phyloP scores from a whole-genome alignment of 2,888 invertebrate species.

The Brachylomia viminalis region DNA sequence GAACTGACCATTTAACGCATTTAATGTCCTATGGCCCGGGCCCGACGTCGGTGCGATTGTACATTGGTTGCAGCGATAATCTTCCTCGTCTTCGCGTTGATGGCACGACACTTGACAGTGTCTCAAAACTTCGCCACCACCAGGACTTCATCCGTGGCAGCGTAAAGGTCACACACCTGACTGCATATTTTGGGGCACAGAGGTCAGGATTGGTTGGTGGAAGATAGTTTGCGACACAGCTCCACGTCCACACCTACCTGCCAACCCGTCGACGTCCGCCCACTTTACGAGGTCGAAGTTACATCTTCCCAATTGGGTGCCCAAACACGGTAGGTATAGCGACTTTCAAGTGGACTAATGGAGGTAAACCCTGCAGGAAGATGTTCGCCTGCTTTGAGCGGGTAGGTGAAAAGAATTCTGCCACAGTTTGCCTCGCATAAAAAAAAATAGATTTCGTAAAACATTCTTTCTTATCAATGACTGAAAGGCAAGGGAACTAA shows the following conservation, averaged over 20 bases:
- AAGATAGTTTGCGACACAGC: too few species aligned
- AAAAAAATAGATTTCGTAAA: too few species aligned
- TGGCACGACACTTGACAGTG: background rate
- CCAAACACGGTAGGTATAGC: too few species aligned
- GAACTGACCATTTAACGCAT: background rate
- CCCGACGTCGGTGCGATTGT: background rate
- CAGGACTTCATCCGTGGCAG: background rate
- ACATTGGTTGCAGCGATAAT: background rate
- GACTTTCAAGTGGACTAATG: background rate
- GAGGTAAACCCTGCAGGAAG: background rate
- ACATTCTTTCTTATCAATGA: background rate
- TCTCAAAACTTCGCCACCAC: background rate
- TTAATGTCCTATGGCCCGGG: background rate
- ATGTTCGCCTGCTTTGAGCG: background rate
- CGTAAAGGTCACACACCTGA: background rate
- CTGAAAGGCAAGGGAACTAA: background rate
- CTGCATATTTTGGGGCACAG: background rate
- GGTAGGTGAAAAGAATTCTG: background rate
- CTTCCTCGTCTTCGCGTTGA: background rate
- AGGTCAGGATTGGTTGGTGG: too few species aligned
- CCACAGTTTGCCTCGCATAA: background rate
- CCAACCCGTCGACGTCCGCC: background rate
- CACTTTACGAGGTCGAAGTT: background rate
- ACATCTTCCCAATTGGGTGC: background rate
- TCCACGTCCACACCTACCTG: background rate